These are phyloP conservation scores for Alectura lathami DNA, from an alignment of 2,113 vertebrate species.

Conservation along the genomic window DNA sequence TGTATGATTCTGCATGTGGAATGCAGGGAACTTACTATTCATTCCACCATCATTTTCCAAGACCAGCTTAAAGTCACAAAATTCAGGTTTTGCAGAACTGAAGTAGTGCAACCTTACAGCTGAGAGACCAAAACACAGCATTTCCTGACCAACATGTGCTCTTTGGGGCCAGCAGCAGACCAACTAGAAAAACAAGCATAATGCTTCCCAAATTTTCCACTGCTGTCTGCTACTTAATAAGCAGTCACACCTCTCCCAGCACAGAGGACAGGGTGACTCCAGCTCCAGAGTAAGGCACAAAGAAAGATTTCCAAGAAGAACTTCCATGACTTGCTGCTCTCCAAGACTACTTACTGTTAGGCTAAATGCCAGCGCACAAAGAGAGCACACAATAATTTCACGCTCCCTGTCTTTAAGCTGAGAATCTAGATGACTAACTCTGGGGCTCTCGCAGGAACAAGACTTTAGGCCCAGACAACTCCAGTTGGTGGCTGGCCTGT, in stretches of 20 bases:
- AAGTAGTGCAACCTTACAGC: background rate
- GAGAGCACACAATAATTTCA: background rate
- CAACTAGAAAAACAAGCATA: background rate
- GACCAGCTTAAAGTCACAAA: background rate
- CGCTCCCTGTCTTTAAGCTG: background rate
- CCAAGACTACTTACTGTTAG: background rate
- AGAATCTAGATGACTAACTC: background rate
- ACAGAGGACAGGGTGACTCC: background rate
- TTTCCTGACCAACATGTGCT: background rate
- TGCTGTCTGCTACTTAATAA: background rate
- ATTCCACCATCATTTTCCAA: background rate
- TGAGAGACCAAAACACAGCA: background rate
- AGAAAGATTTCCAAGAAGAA: background rate
- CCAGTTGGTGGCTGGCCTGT: background rate
- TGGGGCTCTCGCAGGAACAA: background rate
- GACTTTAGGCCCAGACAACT: background rate
- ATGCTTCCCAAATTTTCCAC: background rate
- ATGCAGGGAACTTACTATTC: background rate
- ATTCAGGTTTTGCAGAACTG: background rate
- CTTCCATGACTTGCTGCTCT: background rate
- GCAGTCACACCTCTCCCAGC: background rate
- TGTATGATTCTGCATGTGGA: background rate
- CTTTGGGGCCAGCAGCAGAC: background rate
- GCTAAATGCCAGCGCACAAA: background rate
- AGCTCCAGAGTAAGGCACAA: rapidly evolving